A percentile compares a stretch with the other conserved stretches of the same genome.
Conservation (phyloP, 2,888 invertebrate species). For the Bembecia ichneumoniformis region DNA sequence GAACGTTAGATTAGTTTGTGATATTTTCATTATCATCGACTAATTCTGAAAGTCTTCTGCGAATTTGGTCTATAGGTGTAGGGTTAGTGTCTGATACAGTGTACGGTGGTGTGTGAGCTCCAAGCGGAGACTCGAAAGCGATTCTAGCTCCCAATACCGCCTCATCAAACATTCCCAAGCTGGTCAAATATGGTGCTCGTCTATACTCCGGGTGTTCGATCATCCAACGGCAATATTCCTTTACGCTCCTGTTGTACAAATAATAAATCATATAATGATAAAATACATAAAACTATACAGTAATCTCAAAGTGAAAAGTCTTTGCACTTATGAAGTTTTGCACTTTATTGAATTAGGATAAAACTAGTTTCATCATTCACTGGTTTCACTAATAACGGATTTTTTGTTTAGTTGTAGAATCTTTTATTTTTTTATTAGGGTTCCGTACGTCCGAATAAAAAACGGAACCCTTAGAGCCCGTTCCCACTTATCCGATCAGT, state of each 20-base stretch:
- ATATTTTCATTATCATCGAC: conserved; percentile 19
- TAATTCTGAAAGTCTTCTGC: conserved; percentile 40
- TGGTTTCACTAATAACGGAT: too few species aligned
- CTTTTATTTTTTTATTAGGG: too few species aligned
- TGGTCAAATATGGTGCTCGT: conserved; percentile 66
- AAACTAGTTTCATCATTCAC: too few species aligned
- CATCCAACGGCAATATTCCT: conserved; percentile 72
- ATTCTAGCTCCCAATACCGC: conserved; percentile 46
- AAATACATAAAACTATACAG: neutral
- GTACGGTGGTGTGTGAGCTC: conserved; percentile 12
- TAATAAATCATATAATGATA: conserved; percentile 1
- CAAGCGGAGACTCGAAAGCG: conserved; percentile 37
- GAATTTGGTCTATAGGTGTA: conserved; percentile 42
- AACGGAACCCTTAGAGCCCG: too few species aligned
- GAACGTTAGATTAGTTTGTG: too few species aligned
- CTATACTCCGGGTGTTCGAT: conserved; percentile 66
- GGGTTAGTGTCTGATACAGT: conserved; percentile 21
- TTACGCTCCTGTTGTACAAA: conserved; percentile 59
- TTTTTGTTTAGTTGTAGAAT: too few species aligned
- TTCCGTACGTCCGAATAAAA: too few species aligned
- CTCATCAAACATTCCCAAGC: conserved; percentile 66
- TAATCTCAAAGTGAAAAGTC: too few species aligned
- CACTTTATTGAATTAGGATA: too few species aligned
- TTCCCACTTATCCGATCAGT: too few species aligned
- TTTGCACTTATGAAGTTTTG: too few species aligned